These are phyloP conservation scores for Nesidiocoris tenuis DNA, from an alignment of 2,888 invertebrate genomes.

Conservation along the genomic window DNA sequence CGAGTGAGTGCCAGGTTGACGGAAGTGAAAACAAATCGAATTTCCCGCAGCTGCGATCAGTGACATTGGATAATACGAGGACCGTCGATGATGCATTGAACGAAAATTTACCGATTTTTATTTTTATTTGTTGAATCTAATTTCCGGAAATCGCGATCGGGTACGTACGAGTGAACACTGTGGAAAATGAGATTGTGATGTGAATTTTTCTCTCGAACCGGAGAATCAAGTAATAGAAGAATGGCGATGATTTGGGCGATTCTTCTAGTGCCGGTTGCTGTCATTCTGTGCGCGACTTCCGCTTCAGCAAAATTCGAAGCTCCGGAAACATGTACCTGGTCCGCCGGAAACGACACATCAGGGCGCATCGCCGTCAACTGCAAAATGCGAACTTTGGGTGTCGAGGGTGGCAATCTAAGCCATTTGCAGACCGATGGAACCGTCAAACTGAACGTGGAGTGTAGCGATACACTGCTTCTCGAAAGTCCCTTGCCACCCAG, in stretches of 20 bases:
- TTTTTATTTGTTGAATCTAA: not conserved
- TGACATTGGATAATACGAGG: not conserved
- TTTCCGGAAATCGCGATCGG: not conserved
- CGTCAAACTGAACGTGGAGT: conserved; percentile 70
- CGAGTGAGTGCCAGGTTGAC: not conserved
- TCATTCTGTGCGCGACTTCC: conserved; percentile 3
- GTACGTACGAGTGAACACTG: not conserved
- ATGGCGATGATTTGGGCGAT: conserved; percentile 9
- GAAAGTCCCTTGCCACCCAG: conserved; percentile 74
- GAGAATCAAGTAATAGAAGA: no score
- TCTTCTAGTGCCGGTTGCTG: conserved; percentile 24
- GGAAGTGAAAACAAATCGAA: not conserved
- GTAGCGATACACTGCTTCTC: conserved; percentile 73
- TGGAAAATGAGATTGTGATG: conserved; percentile 36
- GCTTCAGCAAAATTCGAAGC: conserved; percentile 38
- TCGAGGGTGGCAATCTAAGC: conserved; percentile 66
- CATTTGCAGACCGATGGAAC: conserved; percentile 68
- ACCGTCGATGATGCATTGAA: not conserved
- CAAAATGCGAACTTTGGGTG: conserved; percentile 64
- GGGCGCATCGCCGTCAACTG: conserved; percentile 62
- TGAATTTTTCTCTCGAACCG: no score
- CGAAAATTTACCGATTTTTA: not conserved
- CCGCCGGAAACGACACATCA: conserved; percentile 57
- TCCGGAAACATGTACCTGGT: conserved; percentile 57
- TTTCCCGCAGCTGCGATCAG: not conserved